Evolutionary conservation across 2,797 vertebrate species (phyloP), one percentile per base, ranked within the genome.

Genomic region (Mionectes olivaceus): DNA sequence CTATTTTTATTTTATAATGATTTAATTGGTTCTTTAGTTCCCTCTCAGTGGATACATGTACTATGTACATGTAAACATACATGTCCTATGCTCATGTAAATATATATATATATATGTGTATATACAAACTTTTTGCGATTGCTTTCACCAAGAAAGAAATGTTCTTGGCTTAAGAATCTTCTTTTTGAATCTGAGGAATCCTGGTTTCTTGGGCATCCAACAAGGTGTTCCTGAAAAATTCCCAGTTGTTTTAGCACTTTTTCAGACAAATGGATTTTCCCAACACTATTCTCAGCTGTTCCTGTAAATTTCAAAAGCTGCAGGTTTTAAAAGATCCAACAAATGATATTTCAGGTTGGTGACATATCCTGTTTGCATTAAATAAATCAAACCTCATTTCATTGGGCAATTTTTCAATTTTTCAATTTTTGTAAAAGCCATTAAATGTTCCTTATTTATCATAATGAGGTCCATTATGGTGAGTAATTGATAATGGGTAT

Each of bases 381-480:
- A 81, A 94, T 94, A 95, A 94, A 88, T 96, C 82, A 95, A 94
- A 69, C 44, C 24, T 94, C 57, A 77, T 94, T 93, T 94, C 65
- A 83, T 68, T 63, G 88, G 82, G 89, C 64, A 89, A 79, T 92
- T 90, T 84, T 96, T 96, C 83, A 90, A 84, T 90, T 94, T 92
- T 88, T 79, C 86, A 92, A 90, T 88, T 93, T 94, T 93, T 87
- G 60, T 93, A 94, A 75, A 91, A 91, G 65, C 73, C 79, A 94
- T 95, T 96, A 96, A 83, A 85, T 81, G 7, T 83, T 93, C 95
- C 87, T 81, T 90, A 93, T 90, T 92, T 92, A 89, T 92, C 90
- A 89, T 94, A 90, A 96, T 94, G 90, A 91, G 53, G 39, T 59
- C 69, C 67, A 94, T 96, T 96, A 94, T 15, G 30, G 73, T 83